A percentile compares a stretch with the other conserved stretches of the same genome.
These are phyloP conservation scores for Sarcophaga peregrina DNA, from an alignment of 1,140 invertebrate genomes.

Conservation along the genomic window DNA sequence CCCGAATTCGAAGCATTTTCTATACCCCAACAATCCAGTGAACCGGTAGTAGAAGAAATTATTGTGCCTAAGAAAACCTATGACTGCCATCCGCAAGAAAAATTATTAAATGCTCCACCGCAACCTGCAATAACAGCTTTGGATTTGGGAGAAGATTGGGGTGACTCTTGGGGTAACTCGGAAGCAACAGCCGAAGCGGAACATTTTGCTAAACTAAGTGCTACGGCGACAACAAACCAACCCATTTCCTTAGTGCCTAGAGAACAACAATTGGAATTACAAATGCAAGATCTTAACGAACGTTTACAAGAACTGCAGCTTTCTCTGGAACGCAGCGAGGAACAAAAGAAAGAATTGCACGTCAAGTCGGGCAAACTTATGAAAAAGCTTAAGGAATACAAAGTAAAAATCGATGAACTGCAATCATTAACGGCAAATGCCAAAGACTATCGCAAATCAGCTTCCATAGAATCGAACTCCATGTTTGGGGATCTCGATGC, in stretches of 20 bases:
- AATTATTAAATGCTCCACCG: conserved; percentile 1
- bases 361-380: conserved; percentile 76
- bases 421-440: conserved; percentile 66
- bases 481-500: conserved; percentile 73
- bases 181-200: conserved; percentile 68
- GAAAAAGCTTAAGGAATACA: conserved; percentile 81
- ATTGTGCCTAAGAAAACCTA: conserved; percentile 70
- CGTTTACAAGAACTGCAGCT: conserved; percentile 68
- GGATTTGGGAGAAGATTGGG: conserved; percentile 53
- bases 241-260: conserved; percentile 40
- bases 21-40: conserved; percentile 46
- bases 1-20: conserved; percentile 46
- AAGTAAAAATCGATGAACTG: conserved; percentile 74
- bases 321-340: conserved; percentile 67
- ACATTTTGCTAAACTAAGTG: conserved; percentile 48
- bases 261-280: conserved; percentile 50
- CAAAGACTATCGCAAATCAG: conserved; percentile 68
- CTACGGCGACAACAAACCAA: neutral
- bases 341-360: conserved; percentile 73
- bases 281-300: conserved; percentile 67
- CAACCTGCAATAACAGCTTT: neutral
- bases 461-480: conserved; percentile 65
- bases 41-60: conserved; percentile 66
- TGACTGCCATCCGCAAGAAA: conserved; percentile 64
- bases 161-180: conserved; percentile 68